Evolutionary conservation across 2,888 invertebrate species (phyloP).

Genomic region (Macroteleia sp.): DNA sequence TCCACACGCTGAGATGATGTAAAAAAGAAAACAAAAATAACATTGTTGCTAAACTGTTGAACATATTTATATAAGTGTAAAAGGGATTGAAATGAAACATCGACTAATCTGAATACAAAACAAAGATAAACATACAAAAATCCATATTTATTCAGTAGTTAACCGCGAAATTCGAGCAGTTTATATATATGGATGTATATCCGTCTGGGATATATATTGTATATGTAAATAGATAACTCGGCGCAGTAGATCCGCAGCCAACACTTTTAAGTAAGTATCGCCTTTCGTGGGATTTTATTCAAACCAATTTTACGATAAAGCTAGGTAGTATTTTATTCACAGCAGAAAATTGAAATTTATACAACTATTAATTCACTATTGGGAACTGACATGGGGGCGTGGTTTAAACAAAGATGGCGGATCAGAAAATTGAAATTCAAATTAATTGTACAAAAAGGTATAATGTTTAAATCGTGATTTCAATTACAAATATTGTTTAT

Average conservation of each 20-base stretch:
- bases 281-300: too few relatives aligned
- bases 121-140: neutral
- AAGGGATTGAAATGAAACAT: constrained; percentile 17
- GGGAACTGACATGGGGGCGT: too few relatives aligned
- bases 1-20: constrained; percentile 38
- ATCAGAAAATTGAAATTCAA: too few relatives aligned
- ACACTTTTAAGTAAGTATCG: constrained; percentile 69
- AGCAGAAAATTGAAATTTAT: too few relatives aligned
- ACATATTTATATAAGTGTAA: constrained; percentile 64
- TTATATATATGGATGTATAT: constrained; percentile 6
- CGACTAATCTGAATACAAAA: constrained; percentile 8
- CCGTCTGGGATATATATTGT: neutral
- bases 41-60: constrained; percentile 71
- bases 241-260: constrained; percentile 68
- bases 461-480: too few relatives aligned
- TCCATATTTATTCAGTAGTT: constrained; percentile 39
- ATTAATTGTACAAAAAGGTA: too few relatives aligned
- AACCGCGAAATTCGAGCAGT: constrained; percentile 19
- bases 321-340: too few relatives aligned
- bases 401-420: too few relatives aligned
- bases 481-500: too few relatives aligned
- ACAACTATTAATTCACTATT: too few relatives aligned
- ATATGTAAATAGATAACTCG: too few relatives aligned
- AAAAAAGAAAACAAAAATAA: constrained; percentile 40
- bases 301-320: too few relatives aligned